A percentile compares a stretch with the other conserved stretches of the same genome.
phyloP scores from a whole-genome alignment of 2,888 invertebrate species.

The Drosophila niveifrons region DNA sequence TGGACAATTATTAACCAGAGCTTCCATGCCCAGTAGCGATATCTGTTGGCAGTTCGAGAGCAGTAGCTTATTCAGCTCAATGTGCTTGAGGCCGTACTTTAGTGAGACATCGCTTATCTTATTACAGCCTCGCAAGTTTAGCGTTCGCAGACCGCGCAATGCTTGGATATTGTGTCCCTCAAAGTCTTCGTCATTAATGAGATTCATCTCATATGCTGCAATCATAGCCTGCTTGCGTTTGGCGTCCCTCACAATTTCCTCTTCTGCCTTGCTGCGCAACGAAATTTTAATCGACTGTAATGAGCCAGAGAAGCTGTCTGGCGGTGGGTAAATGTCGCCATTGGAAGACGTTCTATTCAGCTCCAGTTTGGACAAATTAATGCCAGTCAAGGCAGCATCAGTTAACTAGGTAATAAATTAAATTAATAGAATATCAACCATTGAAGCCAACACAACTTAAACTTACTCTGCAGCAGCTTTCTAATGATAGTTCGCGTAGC shows the following conservation, averaged over 20 bases:
- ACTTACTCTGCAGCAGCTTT: slow-evolving; percentile 87
- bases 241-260: slow-evolving; percentile 89
- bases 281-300: slow-evolving; percentile 86
- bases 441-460: not conserved
- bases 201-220: slow-evolving; percentile 87
- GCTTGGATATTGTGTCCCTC: slow-evolving; percentile 86
- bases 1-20: slow-evolving; percentile 89
- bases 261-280: slow-evolving; percentile 89
- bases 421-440: not conserved
- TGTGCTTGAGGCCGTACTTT: slow-evolving; percentile 89
- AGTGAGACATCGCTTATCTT: slow-evolving; percentile 91
- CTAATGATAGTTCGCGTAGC: slow-evolving; percentile 88
- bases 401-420: slow-evolving; percentile 83
- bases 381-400: slow-evolving; percentile 90
- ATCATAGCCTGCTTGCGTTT: slow-evolving; percentile 88
- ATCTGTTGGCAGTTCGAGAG: slow-evolving; percentile 90
- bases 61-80: slow-evolving; percentile 88
- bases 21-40: slow-evolving; percentile 88
- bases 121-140: slow-evolving; percentile 90
- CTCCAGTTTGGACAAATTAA: slow-evolving; percentile 81
- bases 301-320: slow-evolving; percentile 51
- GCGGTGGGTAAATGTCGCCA: slow-evolving; percentile 71
- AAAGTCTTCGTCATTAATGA: slow-evolving; percentile 74
- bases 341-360: slow-evolving; percentile 53
- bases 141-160: slow-evolving; percentile 86